phyloP scores from a whole-genome alignment of 2,888 invertebrate species.

The Tolmerus cingulatus region DNA sequence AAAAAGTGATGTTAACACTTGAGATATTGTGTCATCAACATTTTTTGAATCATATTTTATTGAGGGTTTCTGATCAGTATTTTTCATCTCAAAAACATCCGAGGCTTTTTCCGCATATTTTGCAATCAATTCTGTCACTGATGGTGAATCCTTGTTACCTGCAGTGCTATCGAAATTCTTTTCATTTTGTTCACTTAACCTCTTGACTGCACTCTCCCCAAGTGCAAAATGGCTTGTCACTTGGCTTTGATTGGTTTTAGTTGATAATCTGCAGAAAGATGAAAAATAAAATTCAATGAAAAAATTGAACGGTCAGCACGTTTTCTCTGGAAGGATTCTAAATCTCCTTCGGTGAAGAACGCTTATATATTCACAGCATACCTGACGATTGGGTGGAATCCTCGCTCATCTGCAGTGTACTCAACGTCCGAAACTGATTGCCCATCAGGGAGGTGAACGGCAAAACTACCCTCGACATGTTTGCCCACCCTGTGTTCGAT shows the following conservation, averaged over 20 bases:
- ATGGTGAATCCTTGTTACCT: not conserved
- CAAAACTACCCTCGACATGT: slow-evolving; percentile 63
- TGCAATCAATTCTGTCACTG: not conserved
- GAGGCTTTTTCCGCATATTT: not conserved
- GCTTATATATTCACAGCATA: slow-evolving; percentile 34
- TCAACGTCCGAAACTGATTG: slow-evolving; percentile 66
- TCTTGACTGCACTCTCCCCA: slow-evolving; percentile 64
- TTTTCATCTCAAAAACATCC: not conserved
- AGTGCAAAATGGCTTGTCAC: slow-evolving; percentile 64
- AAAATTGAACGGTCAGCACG: not conserved
- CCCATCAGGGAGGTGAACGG: slow-evolving; percentile 56
- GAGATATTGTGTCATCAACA: not conserved
- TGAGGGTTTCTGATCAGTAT: not conserved
- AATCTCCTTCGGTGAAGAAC: not conserved
- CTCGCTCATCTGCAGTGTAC: slow-evolving; percentile 71
- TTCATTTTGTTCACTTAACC: slow-evolving; percentile 16
- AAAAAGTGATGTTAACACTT: slow-evolving; percentile 6
- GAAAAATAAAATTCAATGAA: not conserved
- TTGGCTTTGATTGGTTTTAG: slow-evolving; percentile 63
- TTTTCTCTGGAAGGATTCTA: not conserved
- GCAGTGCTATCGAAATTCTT: not conserved
- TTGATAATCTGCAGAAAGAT: slow-evolving; percentile 58
- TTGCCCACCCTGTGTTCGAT: slow-evolving; percentile 63
- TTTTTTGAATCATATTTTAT: not conserved
- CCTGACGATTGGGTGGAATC: slow-evolving; percentile 70